Conservation (phyloP, 2,888 invertebrate species). For the Noctua pronuba region DNA sequence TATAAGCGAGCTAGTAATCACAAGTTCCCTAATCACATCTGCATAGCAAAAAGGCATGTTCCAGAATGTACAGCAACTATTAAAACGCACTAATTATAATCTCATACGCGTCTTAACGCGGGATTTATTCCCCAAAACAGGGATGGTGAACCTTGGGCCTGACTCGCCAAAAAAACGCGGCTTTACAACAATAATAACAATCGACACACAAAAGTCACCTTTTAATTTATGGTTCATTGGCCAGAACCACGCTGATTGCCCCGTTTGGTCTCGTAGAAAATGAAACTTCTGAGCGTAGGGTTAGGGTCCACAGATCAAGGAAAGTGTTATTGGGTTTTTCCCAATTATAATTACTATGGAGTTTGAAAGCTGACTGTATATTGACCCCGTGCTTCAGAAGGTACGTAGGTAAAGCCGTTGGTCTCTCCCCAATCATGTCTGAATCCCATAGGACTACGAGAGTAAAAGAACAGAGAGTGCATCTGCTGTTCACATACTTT, state of each 20-base stretch:
- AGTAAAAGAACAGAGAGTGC: neutral
- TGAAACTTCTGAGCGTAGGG: neutral
- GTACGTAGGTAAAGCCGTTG: neutral
- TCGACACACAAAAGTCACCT: neutral
- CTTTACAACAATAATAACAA: neutral
- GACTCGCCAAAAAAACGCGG: neutral
- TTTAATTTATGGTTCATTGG: neutral
- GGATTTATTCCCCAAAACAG: constrained; percentile 48
- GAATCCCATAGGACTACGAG: neutral
- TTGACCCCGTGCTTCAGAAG: neutral
- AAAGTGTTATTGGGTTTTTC: neutral
- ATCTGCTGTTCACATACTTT: neutral
- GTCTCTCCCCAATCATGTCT: neutral
- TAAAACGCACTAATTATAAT: constrained; percentile 63
- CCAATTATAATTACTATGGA: neutral
- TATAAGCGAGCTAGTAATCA: neutral
- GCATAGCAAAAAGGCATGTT: constrained; percentile 40
- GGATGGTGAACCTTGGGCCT: neutral
- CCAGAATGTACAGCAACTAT: constrained; percentile 37
- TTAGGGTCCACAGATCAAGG: neutral
- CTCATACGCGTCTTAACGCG: constrained; percentile 55
- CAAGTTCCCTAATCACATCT: constrained; percentile 27
- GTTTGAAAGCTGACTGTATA: neutral
- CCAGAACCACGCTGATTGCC: neutral
- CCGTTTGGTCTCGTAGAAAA: neutral